phyloP scores from a whole-genome alignment of 2,888 invertebrate species.

The Griposia aprilina region DNA sequence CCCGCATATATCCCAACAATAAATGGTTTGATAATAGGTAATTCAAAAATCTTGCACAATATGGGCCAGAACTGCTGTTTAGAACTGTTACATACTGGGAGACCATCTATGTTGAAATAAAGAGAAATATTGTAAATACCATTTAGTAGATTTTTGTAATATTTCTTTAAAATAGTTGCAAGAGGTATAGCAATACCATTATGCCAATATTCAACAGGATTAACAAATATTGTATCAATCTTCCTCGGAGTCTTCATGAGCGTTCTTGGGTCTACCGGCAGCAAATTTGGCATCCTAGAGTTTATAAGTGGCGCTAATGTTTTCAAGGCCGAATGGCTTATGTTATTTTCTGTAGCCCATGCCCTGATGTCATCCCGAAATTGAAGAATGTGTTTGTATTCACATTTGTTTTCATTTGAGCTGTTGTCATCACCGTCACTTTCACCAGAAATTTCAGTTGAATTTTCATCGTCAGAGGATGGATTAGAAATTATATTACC shows the following conservation, averaged over 20 bases:
- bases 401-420: background rate
- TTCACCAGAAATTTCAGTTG: no score
- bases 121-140: background rate
- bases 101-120: slow-evolving; percentile 4
- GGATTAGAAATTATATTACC: no score
- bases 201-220: background rate
- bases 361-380: background rate
- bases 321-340: background rate
- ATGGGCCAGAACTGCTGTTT: slow-evolving; percentile 15
- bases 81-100: slow-evolving; percentile 5
- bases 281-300: background rate
- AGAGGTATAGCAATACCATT: background rate
- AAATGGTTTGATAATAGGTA: background rate
- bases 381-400: background rate
- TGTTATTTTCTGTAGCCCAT: background rate
- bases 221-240: background rate
- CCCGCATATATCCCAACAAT: slow-evolving; percentile 1
- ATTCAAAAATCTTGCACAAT: slow-evolving; percentile 6
- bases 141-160: background rate
- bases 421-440: no score
- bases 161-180: background rate
- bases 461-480: no score
- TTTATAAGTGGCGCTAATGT: background rate
- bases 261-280: background rate
- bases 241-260: background rate